phyloP scores from a whole-genome alignment of 2,888 invertebrate species.

The Tetragonula carbonaria region DNA sequence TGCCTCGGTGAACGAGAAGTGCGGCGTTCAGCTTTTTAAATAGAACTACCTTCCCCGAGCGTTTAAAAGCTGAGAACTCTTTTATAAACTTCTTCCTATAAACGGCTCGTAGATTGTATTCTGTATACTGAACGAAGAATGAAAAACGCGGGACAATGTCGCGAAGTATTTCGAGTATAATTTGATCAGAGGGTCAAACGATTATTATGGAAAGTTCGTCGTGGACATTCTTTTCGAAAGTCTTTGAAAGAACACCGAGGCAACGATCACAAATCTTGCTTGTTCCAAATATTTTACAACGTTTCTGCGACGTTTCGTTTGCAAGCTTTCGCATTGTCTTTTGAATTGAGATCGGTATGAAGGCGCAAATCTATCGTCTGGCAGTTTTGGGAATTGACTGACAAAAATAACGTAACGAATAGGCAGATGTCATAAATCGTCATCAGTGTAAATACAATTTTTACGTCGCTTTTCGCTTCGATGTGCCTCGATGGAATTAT shows the following conservation, averaged over 20 bases:
- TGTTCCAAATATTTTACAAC: neutral
- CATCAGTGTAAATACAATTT: no score
- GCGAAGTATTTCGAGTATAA: neutral
- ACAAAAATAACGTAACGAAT: neutral
- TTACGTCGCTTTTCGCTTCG: neutral
- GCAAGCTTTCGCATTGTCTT: neutral
- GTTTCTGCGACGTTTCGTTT: neutral
- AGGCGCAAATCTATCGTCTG: no score
- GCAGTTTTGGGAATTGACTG: no score
- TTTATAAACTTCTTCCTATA: constrained; percentile 6
- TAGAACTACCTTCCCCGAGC: constrained; percentile 43
- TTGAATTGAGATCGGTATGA: no score
- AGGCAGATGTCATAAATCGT: neutral
- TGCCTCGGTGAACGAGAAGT: constrained; percentile 40
- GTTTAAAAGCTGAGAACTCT: neutral
- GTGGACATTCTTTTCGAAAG: no score
- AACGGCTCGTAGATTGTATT: neutral
- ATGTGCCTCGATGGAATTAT: no score
- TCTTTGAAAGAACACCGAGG: no score
- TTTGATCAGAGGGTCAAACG: no score
- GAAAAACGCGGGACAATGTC: neutral
- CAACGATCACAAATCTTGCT: no score
- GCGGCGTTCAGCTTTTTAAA: constrained; percentile 52
- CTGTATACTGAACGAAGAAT: neutral
- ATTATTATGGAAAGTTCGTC: no score